phyloP scores from a whole-genome alignment of 1,140 invertebrate species.

The Riptortus pedestris region DNA sequence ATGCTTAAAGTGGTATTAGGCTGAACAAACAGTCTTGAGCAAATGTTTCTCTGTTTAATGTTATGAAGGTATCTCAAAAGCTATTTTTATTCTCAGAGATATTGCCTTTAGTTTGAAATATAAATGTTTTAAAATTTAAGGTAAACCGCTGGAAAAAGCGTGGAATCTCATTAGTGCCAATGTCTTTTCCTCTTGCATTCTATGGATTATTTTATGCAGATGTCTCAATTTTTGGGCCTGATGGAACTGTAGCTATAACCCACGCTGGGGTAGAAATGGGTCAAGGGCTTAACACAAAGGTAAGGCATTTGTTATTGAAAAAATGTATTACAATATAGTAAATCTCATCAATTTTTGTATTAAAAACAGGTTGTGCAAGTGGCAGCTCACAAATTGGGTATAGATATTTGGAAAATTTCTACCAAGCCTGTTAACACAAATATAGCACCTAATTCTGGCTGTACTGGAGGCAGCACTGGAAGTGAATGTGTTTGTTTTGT shows the following conservation, averaged over 20 bases:
- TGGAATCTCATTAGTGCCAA: constrained; percentile 52
- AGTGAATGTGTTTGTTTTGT: constrained; percentile 56
- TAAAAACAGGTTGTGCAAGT: constrained; percentile 21
- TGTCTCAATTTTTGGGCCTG: constrained; percentile 60
- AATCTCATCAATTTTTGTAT: no score
- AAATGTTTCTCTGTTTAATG: no score
- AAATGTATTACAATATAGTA: no score
- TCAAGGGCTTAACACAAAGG: constrained; percentile 78
- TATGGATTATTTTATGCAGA: constrained; percentile 50
- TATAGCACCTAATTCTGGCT: constrained; percentile 48
- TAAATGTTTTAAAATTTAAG: no score
- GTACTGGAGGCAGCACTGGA: constrained; percentile 57
- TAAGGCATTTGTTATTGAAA: constrained; percentile 63
- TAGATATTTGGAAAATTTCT: constrained; percentile 55
- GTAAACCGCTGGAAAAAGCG: constrained; percentile 69
- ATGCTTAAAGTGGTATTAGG: no score
- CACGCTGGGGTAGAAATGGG: constrained; percentile 78
- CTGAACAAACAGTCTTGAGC: no score
- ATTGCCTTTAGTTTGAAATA: no score
- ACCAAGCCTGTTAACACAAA: constrained; percentile 56
- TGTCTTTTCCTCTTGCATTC: constrained; percentile 52
- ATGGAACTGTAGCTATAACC: constrained; percentile 62
- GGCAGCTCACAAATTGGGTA: constrained; percentile 57
- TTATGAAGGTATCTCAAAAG: no score
- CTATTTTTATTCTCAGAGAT: no score